Conservation (phyloP, 2,797 vertebrate genomes). For the Loriculus beryllinus region DNA sequence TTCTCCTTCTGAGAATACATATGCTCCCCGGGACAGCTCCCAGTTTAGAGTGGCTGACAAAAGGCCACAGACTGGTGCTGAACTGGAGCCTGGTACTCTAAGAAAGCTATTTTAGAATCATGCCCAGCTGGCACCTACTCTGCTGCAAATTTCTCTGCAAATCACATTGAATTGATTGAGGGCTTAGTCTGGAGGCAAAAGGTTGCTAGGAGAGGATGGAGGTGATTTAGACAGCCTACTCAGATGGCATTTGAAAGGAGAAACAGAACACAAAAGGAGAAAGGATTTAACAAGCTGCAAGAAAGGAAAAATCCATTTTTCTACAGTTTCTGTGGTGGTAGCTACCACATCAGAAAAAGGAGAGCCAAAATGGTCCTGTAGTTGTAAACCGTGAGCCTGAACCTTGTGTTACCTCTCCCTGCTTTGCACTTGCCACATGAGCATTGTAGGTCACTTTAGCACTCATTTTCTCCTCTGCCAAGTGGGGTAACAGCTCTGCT, state of each 20-base stretch:
- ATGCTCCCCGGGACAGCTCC: not conserved
- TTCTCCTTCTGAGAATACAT: not conserved
- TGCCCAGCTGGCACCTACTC: constrained; percentile 15
- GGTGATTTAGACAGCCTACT: not conserved
- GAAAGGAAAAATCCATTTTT: not conserved
- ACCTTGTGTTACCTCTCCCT: not conserved
- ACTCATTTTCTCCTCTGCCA: not conserved
- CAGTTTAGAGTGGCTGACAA: not conserved
- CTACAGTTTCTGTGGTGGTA: not conserved
- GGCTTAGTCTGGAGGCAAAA: constrained; percentile 12
- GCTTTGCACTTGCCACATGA: not conserved
- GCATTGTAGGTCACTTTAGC: not conserved
- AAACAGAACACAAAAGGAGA: not conserved
- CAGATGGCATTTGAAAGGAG: not conserved
- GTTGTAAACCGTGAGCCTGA: not conserved
- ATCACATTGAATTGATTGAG: not conserved
- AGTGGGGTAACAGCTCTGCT: not conserved
- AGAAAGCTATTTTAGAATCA: not conserved
- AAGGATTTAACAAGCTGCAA: not conserved
- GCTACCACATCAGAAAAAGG: not conserved
- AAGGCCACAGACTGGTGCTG: not conserved
- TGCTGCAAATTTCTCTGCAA: constrained; percentile 13
- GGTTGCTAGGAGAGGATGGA: constrained; percentile 43
- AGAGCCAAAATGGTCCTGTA: not conserved
- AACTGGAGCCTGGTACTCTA: not conserved